Conservation (phyloP, 2,113 vertebrate genomes). For the Theristicus caerulescens region DNA sequence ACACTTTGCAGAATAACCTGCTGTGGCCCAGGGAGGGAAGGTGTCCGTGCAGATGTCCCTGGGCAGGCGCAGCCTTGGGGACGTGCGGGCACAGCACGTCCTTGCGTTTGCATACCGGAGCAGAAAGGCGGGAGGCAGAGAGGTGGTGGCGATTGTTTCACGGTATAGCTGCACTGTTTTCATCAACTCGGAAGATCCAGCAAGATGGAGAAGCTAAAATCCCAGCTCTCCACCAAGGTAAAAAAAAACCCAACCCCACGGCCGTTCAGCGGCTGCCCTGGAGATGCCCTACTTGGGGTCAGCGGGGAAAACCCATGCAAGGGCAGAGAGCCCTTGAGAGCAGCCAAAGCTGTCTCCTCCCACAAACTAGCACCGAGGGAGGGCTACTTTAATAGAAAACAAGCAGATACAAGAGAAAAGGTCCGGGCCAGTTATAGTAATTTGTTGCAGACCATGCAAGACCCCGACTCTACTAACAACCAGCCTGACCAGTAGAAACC, state of each 20-base stretch:
- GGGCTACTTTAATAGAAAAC: neutral
- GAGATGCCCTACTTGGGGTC: neutral
- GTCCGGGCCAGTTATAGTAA: neutral
- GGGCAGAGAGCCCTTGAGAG: neutral
- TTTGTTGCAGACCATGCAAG: neutral
- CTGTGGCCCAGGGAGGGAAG: neutral
- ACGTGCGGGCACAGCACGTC: accelerated
- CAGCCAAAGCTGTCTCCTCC: neutral
- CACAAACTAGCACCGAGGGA: neutral
- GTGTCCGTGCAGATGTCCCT: neutral
- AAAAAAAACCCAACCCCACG: neutral
- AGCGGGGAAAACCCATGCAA: neutral
- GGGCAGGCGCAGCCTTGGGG: neutral
- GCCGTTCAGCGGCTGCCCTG: neutral
- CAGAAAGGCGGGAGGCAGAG: neutral
- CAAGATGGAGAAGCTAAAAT: neutral
- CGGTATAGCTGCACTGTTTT: neutral
- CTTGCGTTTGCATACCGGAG: neutral
- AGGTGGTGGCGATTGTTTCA: neutral
- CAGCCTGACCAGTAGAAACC: slow-evolving; percentile 44
- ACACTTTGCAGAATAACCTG: neutral
- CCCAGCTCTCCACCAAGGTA: neutral
- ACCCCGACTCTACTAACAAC: neutral
- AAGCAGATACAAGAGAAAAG: neutral
- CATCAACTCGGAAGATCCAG: neutral